Conservation (phyloP, 2,797 vertebrate species). For the Paratrypauchen microcephalus region DNA sequence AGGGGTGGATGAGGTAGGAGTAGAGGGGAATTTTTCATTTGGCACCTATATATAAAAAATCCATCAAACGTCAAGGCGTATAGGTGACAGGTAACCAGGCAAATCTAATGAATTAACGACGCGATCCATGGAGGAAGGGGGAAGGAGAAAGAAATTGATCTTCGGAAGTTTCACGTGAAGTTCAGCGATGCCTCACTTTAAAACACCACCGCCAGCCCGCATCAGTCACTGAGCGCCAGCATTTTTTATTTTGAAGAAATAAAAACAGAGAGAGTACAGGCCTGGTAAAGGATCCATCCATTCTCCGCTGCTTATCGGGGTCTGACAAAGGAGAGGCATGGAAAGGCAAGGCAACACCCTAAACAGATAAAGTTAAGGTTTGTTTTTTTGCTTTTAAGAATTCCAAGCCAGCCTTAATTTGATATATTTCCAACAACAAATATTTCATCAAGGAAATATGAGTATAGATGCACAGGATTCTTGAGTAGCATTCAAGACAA, state of each 20-base stretch:
- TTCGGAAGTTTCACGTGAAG: slow-evolving; percentile 64
- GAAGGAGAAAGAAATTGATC: slow-evolving; percentile 67
- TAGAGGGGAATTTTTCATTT: slow-evolving; percentile 70
- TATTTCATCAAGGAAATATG: too few relatives aligned
- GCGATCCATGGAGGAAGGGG: slow-evolving; percentile 53
- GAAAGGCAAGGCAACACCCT: neutral
- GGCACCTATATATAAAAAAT: slow-evolving; percentile 81
- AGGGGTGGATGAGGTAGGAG: neutral
- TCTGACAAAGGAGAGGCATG: slow-evolving; percentile 1
- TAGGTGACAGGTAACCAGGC: slow-evolving; percentile 77
- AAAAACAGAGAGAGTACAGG: slow-evolving; percentile 19
- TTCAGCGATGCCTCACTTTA: slow-evolving; percentile 47
- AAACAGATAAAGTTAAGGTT: neutral
- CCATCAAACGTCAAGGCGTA: slow-evolving; percentile 76
- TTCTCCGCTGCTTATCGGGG: slow-evolving; percentile 7
- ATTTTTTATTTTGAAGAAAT: slow-evolving; percentile 39
- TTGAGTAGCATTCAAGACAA: too few relatives aligned
- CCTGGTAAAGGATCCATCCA: slow-evolving; percentile 12
- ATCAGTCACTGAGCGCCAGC: slow-evolving; percentile 41
- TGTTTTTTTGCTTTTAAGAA: neutral
- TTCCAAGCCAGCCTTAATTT: neutral
- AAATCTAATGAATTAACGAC: slow-evolving; percentile 80
- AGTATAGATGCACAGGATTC: too few relatives aligned
- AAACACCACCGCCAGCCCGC: slow-evolving; percentile 19
- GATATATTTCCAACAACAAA: too few relatives aligned